Conservation (phyloP, 2,888 invertebrate species). For the Drosophila kanekoi region DNA sequence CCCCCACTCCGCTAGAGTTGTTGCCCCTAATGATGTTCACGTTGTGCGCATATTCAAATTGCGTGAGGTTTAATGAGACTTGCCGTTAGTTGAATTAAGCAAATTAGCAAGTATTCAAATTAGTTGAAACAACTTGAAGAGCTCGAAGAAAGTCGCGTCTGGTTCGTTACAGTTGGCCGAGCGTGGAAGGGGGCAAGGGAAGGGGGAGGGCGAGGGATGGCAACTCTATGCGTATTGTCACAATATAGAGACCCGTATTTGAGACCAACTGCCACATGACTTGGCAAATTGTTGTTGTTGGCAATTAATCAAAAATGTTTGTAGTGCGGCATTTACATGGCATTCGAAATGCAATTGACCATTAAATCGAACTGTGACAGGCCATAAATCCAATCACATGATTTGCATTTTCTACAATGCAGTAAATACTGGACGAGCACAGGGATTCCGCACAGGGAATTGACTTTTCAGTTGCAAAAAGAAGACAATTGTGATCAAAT, state of each 20-base stretch:
- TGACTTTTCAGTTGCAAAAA: not conserved
- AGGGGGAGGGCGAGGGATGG: not conserved
- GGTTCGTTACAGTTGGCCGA: slow-evolving; percentile 28
- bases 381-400: slow-evolving; percentile 51
- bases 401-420: slow-evolving; percentile 68
- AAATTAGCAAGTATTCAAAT: slow-evolving; percentile 57
- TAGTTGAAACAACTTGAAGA: slow-evolving; percentile 10
- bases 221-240: slow-evolving; percentile 16
- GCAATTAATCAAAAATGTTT: slow-evolving; percentile 64
- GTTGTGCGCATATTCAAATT: slow-evolving; percentile 61
- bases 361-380: slow-evolving; percentile 62
- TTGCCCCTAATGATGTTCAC: slow-evolving; percentile 39
- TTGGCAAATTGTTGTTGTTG: slow-evolving; percentile 9
- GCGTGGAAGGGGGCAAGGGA: not conserved
- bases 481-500: not conserved
- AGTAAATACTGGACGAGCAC: slow-evolving; percentile 18
- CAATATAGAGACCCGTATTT: slow-evolving; percentile 14
- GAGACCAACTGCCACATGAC: slow-evolving; percentile 35
- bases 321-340: slow-evolving; percentile 61
- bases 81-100: slow-evolving; percentile 45
- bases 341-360: slow-evolving; percentile 68
- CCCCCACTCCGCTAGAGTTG: not conserved
- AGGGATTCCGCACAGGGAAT: slow-evolving; percentile 22
- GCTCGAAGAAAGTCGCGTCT: slow-evolving; percentile 16
- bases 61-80: slow-evolving; percentile 11